Percentiles rank a stretch among this genome's conserved stretches.
Evolutionary conservation across 2,888 invertebrate species (phyloP).

Genomic region (Tachina grossa): DNA sequence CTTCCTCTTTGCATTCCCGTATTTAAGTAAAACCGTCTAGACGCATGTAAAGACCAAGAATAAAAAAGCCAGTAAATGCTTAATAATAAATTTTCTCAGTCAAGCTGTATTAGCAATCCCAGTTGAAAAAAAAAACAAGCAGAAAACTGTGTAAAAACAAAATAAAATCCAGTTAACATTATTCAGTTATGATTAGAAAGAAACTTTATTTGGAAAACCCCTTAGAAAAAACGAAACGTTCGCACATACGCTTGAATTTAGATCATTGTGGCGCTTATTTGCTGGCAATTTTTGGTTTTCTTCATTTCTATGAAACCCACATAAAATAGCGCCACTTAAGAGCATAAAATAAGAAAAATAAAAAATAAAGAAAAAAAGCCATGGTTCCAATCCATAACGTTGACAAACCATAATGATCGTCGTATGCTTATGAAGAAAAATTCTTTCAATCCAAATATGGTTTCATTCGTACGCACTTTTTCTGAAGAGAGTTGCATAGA

Average conservation of each 20-base stretch:
- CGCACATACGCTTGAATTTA: constrained; percentile 46
- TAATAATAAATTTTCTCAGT: constrained; percentile 31
- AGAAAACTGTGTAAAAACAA: constrained; percentile 4
- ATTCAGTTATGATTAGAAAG: constrained; percentile 64
- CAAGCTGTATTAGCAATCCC: constrained; percentile 50
- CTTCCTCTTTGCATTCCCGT: constrained; percentile 24
- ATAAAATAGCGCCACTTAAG: constrained; percentile 69
- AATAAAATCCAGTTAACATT: constrained; percentile 36
- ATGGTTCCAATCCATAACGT: neutral
- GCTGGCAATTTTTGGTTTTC: constrained; percentile 16
- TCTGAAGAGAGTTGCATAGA: constrained; percentile 7
- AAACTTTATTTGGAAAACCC: constrained; percentile 65
- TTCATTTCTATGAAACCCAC: constrained; percentile 66
- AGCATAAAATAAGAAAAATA: constrained; percentile 10
- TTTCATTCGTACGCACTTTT: constrained; percentile 59
- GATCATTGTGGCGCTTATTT: constrained; percentile 67
- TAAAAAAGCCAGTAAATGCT: neutral
- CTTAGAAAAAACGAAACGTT: constrained; percentile 27
- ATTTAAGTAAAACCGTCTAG: constrained; percentile 59
- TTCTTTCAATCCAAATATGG: constrained; percentile 67
- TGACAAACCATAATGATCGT: constrained; percentile 54
- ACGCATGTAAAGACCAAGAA: constrained; percentile 38
- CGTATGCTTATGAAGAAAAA: constrained; percentile 63
- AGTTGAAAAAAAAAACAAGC: neutral
- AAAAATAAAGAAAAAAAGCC: constrained; percentile 20